Percentiles rank a stretch among this genome's conserved stretches.
Conservation (phyloP, 2,797 vertebrate species). For the Diglossa cyanea region DNA sequence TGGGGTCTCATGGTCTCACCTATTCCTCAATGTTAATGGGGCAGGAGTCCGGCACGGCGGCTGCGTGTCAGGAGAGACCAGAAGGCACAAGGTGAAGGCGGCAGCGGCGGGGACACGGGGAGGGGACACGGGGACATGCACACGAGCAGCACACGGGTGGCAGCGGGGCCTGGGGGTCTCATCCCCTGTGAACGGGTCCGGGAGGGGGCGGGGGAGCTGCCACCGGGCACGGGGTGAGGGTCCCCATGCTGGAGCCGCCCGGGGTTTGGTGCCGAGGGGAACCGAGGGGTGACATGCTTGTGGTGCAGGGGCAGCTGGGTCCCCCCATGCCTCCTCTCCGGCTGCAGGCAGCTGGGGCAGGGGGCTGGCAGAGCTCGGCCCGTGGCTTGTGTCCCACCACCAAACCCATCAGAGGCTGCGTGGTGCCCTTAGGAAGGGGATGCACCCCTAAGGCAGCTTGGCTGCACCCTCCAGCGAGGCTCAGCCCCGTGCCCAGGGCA, state of each 20-base stretch:
- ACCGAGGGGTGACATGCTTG: neutral
- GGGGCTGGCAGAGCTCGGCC: neutral
- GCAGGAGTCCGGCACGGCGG: constrained; percentile 86
- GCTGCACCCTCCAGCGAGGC: neutral
- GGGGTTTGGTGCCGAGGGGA: neutral
- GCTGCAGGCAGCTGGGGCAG: neutral
- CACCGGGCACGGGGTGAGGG: fast-evolving
- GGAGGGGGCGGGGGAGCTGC: neutral
- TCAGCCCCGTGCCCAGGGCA: neutral
- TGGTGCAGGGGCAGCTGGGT: fast-evolving
- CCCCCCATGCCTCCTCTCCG: fast-evolving
- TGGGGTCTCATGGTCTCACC: constrained; percentile 76
- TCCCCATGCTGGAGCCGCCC: neutral
- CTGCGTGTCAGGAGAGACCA: constrained; percentile 87
- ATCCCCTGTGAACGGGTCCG: fast-evolving
- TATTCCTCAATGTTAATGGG: constrained; percentile 96
- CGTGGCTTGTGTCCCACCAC: neutral
- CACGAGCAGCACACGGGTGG: neutral
- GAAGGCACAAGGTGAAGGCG: constrained; percentile 74
- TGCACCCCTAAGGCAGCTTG: neutral
- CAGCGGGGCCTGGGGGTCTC: neutral
- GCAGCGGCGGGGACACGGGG: neutral
- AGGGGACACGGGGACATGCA: neutral
- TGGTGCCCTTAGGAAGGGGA: neutral
- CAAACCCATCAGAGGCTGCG: neutral